Evolutionary conservation across 2,888 invertebrate genomes (phyloP), one percentile per base, ranked within the genome.

Genomic region (Pterostichus niger): DNA sequence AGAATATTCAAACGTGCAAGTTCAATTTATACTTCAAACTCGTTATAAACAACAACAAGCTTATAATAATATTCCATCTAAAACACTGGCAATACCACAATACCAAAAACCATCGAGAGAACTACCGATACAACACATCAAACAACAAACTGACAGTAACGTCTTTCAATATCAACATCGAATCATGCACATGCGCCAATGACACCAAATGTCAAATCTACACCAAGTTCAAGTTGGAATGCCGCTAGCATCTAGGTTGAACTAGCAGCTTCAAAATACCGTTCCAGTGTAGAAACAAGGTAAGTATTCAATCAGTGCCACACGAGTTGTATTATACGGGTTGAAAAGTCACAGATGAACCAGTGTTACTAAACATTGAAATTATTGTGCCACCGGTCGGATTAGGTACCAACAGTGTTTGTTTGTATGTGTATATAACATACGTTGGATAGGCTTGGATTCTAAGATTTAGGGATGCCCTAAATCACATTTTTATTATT

Each of bases 1-100:
- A 17, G 17, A 56, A 56, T 56, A 56, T 56, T 56, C 56, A 56
- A 56, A 56, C 56, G 56, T 56, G 56, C 56, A 56, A 49, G 4
- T 17, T 56, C 56, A 56, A 17, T 56, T 17, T 6, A 9, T 9
- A 52, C 13, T 56, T 17, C 17, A 17, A 56, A 17, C 9, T 5
- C 56, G 49, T 49, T n/a, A 49, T 10, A 44, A 2, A 56, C 56
- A 56, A 17, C 56, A 56, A 56, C 56, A 56, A 56, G 40, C 40
- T 40, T n/a, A n/a, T 35, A 35, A 35, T 35, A 35, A 35, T 5
- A 35, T 5, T 40, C 40, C 40, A 40, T 5, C 40, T 40, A 40
- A 40, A 40, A 24, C 24, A 24, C 24, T 24, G 24, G 24, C 24
- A 24, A 40, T 40, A 40, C 40, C 9, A 10, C 56, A 56, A 56